Evolutionary conservation across 2,113 vertebrate species (phyloP), one percentile per base, ranked within the genome.

Genomic region (Nothoprocta perdicaria): DNA sequence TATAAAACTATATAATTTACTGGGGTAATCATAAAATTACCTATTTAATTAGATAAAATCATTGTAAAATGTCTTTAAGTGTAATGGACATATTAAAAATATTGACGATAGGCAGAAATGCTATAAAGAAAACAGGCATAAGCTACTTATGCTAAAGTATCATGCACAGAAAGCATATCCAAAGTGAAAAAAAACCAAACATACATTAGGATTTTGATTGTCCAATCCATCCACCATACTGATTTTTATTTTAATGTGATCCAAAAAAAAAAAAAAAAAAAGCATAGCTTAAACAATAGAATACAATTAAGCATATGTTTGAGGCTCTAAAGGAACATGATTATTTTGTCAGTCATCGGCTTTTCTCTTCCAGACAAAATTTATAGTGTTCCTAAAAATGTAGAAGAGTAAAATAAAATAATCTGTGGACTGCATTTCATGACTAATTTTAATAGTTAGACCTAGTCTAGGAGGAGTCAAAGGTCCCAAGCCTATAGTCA

Each of bases 231-330:
- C 71, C 88, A 93, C 82, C 72, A 75, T 33, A 62, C n/a, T 84
- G 87, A 88, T 93, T 97, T 96, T 95, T 96, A 96, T 96, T 97
- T 97, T 95, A 97, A 95, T 91, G 84, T 17, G 95, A 96, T 96
- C 94, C 96, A 48, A 48, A 48, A 22, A 48, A 97, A 94, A 55
- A 92, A 94, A 95, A 97, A 96, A 97, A 96, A 95, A 87, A 97
- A 43, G 16, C 63, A 80, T n/a, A 58, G 67, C 85, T 95, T 95
- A 95, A 97, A 95, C 77, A 95, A 90, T n/a, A 57, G 76, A 95
- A 90, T 78, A 92, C 73, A 90, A 90, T 57, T 93, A 86, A 88
- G 69, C 62, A 92, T 79, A 88, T 68, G 79, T 61, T 84, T 88
- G 77, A 90, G 23, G 80, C 79, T 95, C 96, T 65, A 75, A 67